A percentile compares a stretch with the other conserved stretches of the same genome.
These are phyloP conservation scores for Dipodomys ordii DNA, from an alignment of 2,113 vertebrate genomes.

Conservation along the genomic window DNA sequence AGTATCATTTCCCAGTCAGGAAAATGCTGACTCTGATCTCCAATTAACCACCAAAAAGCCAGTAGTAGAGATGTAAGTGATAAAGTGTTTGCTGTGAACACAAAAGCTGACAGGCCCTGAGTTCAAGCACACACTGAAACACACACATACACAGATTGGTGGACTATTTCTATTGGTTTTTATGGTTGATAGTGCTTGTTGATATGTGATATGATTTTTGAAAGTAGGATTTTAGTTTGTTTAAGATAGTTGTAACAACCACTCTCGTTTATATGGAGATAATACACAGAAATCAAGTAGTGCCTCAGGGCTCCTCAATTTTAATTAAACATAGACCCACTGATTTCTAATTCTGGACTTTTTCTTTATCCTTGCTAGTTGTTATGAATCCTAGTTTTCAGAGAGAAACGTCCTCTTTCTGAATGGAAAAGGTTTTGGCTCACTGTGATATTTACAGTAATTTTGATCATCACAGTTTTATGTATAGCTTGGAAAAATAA, in stretches of 20 bases:
- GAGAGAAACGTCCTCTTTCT: conserved; percentile 19
- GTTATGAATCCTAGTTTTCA: conserved; percentile 32
- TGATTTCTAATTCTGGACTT: background rate
- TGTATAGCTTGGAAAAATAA: background rate
- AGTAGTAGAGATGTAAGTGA: no score
- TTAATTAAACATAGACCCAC: background rate
- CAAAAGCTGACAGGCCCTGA: no score
- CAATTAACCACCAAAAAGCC: no score
- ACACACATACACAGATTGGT: background rate
- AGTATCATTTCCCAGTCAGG: no score
- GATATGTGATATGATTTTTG: background rate
- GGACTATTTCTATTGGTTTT: conserved; percentile 6
- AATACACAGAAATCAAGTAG: background rate
- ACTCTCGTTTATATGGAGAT: background rate
- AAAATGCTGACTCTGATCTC: no score
- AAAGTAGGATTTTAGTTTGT: background rate
- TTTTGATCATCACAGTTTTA: conserved; percentile 25
- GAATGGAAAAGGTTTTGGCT: background rate
- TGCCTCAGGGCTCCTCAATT: background rate
- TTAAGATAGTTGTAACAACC: background rate
- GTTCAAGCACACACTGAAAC: no score
- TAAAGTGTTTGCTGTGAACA: no score
- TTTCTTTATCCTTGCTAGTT: background rate
- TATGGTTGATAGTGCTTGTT: background rate
- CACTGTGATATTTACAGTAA: background rate